Evolutionary conservation across 2,797 vertebrate species (phyloP), one percentile per base, ranked within the genome.

Genomic region (Eupleurogrammus muticus): DNA sequence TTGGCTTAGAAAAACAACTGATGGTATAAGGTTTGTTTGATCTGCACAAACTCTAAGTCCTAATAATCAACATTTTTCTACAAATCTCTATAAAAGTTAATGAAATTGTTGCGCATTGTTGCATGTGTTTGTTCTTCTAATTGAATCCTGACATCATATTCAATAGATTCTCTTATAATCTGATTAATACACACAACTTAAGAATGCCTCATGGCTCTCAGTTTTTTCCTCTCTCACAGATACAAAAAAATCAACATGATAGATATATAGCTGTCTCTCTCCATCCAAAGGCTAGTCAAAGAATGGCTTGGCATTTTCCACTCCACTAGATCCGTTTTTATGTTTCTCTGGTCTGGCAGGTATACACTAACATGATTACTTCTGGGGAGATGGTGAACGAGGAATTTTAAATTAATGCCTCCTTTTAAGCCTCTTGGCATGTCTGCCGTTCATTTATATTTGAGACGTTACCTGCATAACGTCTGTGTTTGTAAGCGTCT

Each of bases 401-500:
- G 65, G 55, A 52, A 36, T 74, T 48, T 61, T 50, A 70, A 63
- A 66, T 40, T 16, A 32, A 74, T 38, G 44, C 49, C 9, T 63
- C 32, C 69, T 24, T 52, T 55, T 17, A 24, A 44, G 35, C 56
- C 51, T 67, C 20, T 60, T 55, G 49, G 44, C 28, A 54, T 74
- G 46, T 54, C 55, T 53, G 64, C 13, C n/a, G 9, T 65, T 78
- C 28, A 80, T 77, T 84, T 54, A 83, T 71, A 75, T 81, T 79
- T 77, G 42, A 73, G 65, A 69, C 90, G 80, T 19, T 40, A 23
- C 20, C 94, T 28, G 89, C 91, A 94, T 95, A 94, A 94, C 94
- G 92, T 93, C 94, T 95, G 84, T 90, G 32, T 92, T 91, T 92
- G 17, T 40, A 13, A 60, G 54, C 51, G 90, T 88, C 92, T 91